Conservation (phyloP, 2,797 vertebrate genomes). For the Siniperca obscura region DNA sequence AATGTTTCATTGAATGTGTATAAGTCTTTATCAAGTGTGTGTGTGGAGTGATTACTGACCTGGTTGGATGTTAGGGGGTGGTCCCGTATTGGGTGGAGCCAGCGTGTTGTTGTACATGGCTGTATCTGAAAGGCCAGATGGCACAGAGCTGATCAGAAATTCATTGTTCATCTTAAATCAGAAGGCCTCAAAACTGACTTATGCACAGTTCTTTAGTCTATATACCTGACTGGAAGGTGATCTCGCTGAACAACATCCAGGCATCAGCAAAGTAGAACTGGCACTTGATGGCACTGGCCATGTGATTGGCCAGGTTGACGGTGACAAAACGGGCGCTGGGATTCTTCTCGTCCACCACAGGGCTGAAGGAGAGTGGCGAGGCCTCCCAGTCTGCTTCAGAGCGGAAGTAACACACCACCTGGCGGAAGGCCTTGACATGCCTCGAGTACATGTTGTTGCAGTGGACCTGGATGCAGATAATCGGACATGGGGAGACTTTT, state of each 20-base stretch:
- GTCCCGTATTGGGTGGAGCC: slow-evolving; percentile 78
- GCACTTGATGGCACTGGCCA: slow-evolving; percentile 97
- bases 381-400: slow-evolving; percentile 94
- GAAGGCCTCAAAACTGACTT: not conserved
- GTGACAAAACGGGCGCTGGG: slow-evolving; percentile 94
- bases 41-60: slow-evolving; percentile 66
- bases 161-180: not conserved
- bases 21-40: not conserved
- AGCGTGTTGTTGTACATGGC: slow-evolving; percentile 97
- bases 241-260: slow-evolving; percentile 99
- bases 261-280: slow-evolving; percentile 95
- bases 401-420: slow-evolving; percentile 94
- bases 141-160: slow-evolving; percentile 12
- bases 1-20: not conserved
- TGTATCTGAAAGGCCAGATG: slow-evolving; percentile 85
- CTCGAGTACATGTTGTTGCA: slow-evolving; percentile 97
- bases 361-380: slow-evolving; percentile 85
- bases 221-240: slow-evolving; percentile 98
- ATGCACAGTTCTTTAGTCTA: not conserved
- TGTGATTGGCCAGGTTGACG: slow-evolving; percentile 92
- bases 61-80: slow-evolving; percentile 83
- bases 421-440: slow-evolving; percentile 93
- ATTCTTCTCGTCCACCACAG: slow-evolving; percentile 90
- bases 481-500: not conserved
- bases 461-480: slow-evolving; percentile 87